A percentile compares a stretch with the other conserved stretches of the same genome.
These are phyloP conservation scores for Melanotaenia maccullochi DNA, from an alignment of 2,797 vertebrate species.

Conservation along the genomic window DNA sequence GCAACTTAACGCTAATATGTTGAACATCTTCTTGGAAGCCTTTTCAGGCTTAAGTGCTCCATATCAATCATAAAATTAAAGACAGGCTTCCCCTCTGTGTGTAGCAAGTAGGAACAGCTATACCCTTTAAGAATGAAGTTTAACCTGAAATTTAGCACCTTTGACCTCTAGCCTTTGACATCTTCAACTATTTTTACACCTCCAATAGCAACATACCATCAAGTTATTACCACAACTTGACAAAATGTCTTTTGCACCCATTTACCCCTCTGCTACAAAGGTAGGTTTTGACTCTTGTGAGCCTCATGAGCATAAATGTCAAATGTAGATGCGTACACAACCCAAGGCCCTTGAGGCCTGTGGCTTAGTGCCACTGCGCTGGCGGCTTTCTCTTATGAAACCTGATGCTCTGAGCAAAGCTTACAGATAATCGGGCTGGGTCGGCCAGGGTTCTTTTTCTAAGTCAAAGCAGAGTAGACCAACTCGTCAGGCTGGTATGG, in stretches of 20 bases:
- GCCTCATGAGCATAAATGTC: constrained; percentile 29
- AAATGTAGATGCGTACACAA: constrained; percentile 33
- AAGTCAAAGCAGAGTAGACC: constrained; percentile 51
- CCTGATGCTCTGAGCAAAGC: constrained; percentile 67
- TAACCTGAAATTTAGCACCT: constrained; percentile 32
- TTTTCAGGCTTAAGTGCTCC: not conserved
- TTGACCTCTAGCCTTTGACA: constrained; percentile 48
- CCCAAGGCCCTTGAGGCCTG: constrained; percentile 33
- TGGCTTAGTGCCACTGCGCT: constrained; percentile 63
- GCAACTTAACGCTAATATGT: not conserved
- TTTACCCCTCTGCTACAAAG: constrained; percentile 3
- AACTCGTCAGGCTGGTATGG: constrained; percentile 70
- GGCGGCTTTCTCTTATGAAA: constrained; percentile 75
- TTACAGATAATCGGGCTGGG: constrained; percentile 65
- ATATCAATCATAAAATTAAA: constrained; percentile 12
- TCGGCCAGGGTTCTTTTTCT: constrained; percentile 37
- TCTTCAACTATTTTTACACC: constrained; percentile 14
- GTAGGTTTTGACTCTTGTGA: constrained; percentile 16
- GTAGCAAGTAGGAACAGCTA: constrained; percentile 16
- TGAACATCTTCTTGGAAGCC: not conserved
- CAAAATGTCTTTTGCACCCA: constrained; percentile 32
- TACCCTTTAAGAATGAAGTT: constrained; percentile 25
- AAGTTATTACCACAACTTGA: constrained; percentile 32
- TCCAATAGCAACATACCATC: constrained; percentile 11
- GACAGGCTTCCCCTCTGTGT: not conserved